phyloP scores from a whole-genome alignment of 2,888 invertebrate species.

The Sminthurides aquaticus region DNA sequence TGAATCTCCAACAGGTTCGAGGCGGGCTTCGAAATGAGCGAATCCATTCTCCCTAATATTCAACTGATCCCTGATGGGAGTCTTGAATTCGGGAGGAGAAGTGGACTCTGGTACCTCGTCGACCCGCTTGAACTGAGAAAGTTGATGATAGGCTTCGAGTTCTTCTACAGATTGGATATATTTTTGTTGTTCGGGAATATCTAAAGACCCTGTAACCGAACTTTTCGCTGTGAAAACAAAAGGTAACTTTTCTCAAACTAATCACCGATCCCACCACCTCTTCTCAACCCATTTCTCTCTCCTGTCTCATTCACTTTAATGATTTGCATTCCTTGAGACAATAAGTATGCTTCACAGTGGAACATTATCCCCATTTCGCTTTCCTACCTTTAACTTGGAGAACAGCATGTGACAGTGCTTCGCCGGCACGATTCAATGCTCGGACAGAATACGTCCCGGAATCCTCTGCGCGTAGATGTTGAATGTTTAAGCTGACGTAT shows the following conservation, averaged over 20 bases:
- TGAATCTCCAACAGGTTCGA: conserved; percentile 87
- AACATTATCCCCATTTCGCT: too few relatives aligned
- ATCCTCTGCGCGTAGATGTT: conserved; percentile 98
- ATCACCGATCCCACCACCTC: background rate
- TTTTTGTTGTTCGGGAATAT: conserved; percentile 80
- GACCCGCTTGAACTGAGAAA: conserved; percentile 69
- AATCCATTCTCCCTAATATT: conserved; percentile 85
- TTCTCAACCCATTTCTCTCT: too few relatives aligned
- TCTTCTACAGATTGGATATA: conserved; percentile 88
- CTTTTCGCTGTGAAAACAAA: conserved; percentile 54
- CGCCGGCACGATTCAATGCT: conserved; percentile 82
- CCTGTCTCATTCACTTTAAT: too few relatives aligned
- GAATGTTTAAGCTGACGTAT: conserved; percentile 95
- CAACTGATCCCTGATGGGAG: conserved; percentile 77
- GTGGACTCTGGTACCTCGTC: conserved; percentile 73
- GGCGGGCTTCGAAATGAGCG: conserved; percentile 89
- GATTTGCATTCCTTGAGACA: too few relatives aligned
- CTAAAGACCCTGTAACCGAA: conserved; percentile 76
- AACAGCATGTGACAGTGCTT: conserved; percentile 53
- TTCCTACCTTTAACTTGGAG: conserved; percentile 43
- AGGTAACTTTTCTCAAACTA: background rate
- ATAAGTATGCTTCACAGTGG: too few relatives aligned
- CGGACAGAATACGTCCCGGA: conserved; percentile 87
- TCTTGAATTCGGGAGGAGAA: conserved; percentile 76
- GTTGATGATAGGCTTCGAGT: conserved; percentile 77